phyloP scores from a whole-genome alignment of 1,140 invertebrate genomes.

The Piezodorus guildinii region DNA sequence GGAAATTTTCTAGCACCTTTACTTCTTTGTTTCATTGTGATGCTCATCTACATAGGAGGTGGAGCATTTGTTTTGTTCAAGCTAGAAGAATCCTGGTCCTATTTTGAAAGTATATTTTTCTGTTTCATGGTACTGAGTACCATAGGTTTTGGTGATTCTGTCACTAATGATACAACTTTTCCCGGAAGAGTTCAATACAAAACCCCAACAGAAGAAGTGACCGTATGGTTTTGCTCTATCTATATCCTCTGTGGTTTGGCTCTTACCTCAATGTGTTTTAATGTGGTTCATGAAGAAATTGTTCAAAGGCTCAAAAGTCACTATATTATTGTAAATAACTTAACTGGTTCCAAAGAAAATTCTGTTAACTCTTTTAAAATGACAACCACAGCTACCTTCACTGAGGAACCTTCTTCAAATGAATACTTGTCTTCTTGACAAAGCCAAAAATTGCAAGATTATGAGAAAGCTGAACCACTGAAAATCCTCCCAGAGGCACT shows the following conservation, averaged over 20 bases:
- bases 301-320: conserved; percentile 60
- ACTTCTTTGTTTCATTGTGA: conserved; percentile 59
- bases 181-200: conserved; percentile 42
- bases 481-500: conserved; percentile 6
- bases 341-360: conserved; percentile 31
- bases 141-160: conserved; percentile 82
- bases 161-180: conserved; percentile 49
- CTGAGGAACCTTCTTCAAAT: conserved; percentile 8
- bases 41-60: conserved; percentile 71
- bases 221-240: conserved; percentile 82
- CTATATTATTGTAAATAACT: conserved; percentile 25
- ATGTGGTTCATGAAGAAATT: conserved; percentile 89
- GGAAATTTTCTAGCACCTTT: conserved; percentile 58
- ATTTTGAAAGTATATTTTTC: conserved; percentile 85
- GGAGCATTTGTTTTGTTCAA: conserved; percentile 80
- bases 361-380: conserved; percentile 30
- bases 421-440: conserved; percentile 1
- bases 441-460: neutral
- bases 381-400: conserved; percentile 8
- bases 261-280: conserved; percentile 95
- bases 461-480: conserved; percentile 8
- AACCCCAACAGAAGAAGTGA: conserved; percentile 34
- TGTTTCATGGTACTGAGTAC: conserved; percentile 89
- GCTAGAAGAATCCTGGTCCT: conserved; percentile 54
- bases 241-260: conserved; percentile 94